Percentiles rank a stretch among this genome's conserved stretches.
These are phyloP conservation scores for Aplidium turbinatum DNA, from an alignment of 23 tunicate genomes.

Conservation along the genomic window DNA sequence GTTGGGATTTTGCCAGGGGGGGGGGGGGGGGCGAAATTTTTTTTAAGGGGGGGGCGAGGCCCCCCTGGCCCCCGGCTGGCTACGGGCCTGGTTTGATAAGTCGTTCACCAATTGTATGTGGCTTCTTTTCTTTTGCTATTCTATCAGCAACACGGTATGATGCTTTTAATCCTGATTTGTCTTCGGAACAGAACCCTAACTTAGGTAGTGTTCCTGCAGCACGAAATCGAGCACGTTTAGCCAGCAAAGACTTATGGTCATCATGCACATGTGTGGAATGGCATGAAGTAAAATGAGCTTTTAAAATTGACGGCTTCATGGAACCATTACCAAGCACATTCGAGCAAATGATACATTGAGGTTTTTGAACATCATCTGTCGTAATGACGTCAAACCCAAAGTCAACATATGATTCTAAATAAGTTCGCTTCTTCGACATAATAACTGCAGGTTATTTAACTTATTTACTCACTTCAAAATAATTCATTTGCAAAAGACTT, in stretches of 20 bases:
- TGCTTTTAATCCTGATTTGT: constrained; percentile 31
- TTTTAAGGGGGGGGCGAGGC: no score
- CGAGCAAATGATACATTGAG: constrained; percentile 31
- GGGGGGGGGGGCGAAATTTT: no score
- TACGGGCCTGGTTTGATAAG: constrained; percentile 23
- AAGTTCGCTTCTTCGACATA: constrained; percentile 33
- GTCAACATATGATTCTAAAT: constrained; percentile 23
- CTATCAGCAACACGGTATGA: constrained; percentile 16
- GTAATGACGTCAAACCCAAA: constrained; percentile 20
- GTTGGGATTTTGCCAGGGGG: no score
- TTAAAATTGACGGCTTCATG: constrained; percentile 36
- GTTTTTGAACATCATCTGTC: constrained; percentile 19
- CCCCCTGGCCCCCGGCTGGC: no score
- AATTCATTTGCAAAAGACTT: constrained; percentile 7
- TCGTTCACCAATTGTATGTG: constrained; percentile 19
- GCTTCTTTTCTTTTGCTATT: constrained; percentile 33
- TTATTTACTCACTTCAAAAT: constrained; percentile 20
- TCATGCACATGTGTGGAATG: constrained; percentile 29
- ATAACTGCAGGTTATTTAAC: constrained; percentile 14
- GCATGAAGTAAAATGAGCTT: constrained; percentile 39
- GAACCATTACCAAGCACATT: constrained; percentile 40
- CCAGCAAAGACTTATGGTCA: constrained; percentile 27
- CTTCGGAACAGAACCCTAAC: constrained; percentile 20
- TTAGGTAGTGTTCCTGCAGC: constrained; percentile 30
- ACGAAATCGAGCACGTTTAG: constrained; percentile 36